Percentiles rank a stretch among this genome's conserved stretches.
Conservation (phyloP, 2,888 invertebrate genomes). For the Conomelus anceps region DNA sequence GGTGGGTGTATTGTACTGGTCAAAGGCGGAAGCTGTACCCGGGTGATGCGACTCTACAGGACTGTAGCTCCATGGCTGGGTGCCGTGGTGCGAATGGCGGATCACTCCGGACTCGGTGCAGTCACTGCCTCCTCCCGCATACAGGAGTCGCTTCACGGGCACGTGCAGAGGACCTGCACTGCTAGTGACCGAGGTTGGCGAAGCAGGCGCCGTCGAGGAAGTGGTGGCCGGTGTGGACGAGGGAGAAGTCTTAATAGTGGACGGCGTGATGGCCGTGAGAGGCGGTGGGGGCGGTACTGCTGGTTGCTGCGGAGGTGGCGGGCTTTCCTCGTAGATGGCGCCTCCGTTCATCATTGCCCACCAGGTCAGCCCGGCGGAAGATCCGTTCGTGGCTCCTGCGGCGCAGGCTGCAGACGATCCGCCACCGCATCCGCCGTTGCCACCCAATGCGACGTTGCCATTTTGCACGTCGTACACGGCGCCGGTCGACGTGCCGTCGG, state of each 20-base stretch:
- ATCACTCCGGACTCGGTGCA: slow-evolving; percentile 58
- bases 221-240: slow-evolving; percentile 52
- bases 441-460: slow-evolving; percentile 45
- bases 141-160: slow-evolving; percentile 69
- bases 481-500: slow-evolving; percentile 60
- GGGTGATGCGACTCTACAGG: slow-evolving; percentile 53
- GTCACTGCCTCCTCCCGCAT: slow-evolving; percentile 42
- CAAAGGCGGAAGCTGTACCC: slow-evolving; percentile 47
- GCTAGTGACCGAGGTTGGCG: slow-evolving; percentile 58
- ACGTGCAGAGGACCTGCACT: slow-evolving; percentile 72
- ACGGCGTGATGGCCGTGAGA: slow-evolving; percentile 25
- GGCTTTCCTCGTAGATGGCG: slow-evolving; percentile 61
- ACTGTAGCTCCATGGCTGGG: slow-evolving; percentile 65
- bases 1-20: slow-evolving; percentile 62
- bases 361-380: slow-evolving; percentile 73
- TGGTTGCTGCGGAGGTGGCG: slow-evolving; percentile 40
- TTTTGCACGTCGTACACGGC: slow-evolving; percentile 67
- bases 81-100: slow-evolving; percentile 59
- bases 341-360: slow-evolving; percentile 76
- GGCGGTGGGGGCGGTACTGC: slow-evolving; percentile 30
- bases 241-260: slow-evolving; percentile 40
- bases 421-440: slow-evolving; percentile 52
- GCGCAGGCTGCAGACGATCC: slow-evolving; percentile 47
- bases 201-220: slow-evolving; percentile 57
- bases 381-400: slow-evolving; percentile 39